Evolutionary conservation across 1,140 invertebrate genomes (phyloP).

Genomic region (Drosophila erecta): DNA sequence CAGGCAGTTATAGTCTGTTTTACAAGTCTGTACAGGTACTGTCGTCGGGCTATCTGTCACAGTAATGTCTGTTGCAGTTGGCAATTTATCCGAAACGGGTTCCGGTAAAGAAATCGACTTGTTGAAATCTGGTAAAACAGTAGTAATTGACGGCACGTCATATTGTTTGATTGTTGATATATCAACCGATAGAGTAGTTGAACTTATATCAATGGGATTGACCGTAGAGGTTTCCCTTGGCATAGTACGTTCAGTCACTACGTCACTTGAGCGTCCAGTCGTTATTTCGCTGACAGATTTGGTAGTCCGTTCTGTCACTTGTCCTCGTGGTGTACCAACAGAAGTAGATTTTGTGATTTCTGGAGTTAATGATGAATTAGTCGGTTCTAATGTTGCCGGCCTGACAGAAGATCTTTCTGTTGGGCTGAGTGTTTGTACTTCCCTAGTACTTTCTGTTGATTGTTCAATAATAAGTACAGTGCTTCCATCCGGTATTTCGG

Average conservation of each 20-base stretch:
- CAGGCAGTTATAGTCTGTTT: slow-evolving; percentile 85
- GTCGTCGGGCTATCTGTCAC: slow-evolving; percentile 18
- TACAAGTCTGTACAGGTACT: slow-evolving; percentile 40
- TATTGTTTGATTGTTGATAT: neutral
- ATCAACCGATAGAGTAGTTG: neutral
- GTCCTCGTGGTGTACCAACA: neutral
- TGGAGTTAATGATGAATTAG: neutral
- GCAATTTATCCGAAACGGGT: slow-evolving; percentile 18
- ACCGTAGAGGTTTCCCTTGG: too few relatives aligned
- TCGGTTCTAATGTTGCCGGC: neutral
- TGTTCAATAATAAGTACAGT: neutral
- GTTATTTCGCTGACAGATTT: neutral
- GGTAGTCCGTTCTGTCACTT: neutral
- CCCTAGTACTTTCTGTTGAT: slow-evolving; percentile 4
- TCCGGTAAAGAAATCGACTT: slow-evolving; percentile 16
- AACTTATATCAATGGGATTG: too few relatives aligned
- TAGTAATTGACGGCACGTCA: neutral
- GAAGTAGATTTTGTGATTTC: neutral
- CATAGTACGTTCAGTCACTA: neutral
- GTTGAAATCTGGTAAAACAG: neutral
- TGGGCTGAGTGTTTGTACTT: neutral
- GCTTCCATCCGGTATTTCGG: neutral
- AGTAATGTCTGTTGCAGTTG: slow-evolving; percentile 26
- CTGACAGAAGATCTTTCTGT: too few relatives aligned
- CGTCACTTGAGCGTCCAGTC: neutral